A percentile compares a stretch with the other conserved stretches of the same genome.
phyloP scores from a whole-genome alignment of 2,888 invertebrate genomes.

The Syritta pipiens region DNA sequence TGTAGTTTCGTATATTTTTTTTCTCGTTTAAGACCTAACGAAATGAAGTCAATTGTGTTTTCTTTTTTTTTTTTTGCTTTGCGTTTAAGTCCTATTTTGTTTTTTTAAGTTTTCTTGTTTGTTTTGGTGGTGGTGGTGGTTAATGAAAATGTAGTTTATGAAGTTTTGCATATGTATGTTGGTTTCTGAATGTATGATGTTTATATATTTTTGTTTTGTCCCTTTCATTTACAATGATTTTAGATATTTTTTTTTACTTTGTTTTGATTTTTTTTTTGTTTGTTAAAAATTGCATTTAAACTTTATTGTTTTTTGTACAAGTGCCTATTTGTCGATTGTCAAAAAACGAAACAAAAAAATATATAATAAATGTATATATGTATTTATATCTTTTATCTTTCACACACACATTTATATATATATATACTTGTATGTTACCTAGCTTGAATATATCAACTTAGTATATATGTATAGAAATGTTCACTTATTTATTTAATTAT shows the following conservation, averaged over 20 bases:
- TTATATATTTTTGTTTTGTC: constrained; percentile 33
- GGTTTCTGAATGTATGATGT: constrained; percentile 19
- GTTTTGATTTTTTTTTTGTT: constrained; percentile 43
- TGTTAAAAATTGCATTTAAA: constrained; percentile 64
- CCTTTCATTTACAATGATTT: constrained; percentile 54
- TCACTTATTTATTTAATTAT: constrained; percentile 65
- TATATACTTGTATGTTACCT: constrained; percentile 46
- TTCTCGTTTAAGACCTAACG: constrained; percentile 8
- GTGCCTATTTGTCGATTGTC: constrained; percentile 80
- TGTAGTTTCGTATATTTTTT: constrained; percentile 22
- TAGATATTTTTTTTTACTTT: constrained; percentile 23
- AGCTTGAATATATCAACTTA: constrained; percentile 61
- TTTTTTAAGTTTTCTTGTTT: constrained; percentile 39
- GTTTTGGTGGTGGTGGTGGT: not conserved
- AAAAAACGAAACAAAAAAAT: constrained; percentile 78
- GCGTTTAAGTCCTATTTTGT: constrained; percentile 9
- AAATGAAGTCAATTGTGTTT: too few relatives aligned
- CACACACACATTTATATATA: constrained; percentile 52
- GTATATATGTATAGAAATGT: constrained; percentile 67
- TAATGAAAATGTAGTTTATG: not conserved
- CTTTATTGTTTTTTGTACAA: constrained; percentile 76
- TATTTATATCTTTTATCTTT: constrained; percentile 37
- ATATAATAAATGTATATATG: constrained; percentile 75
- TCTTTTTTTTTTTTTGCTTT: not conserved
- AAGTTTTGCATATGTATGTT: constrained; percentile 20